phyloP scores from a whole-genome alignment of 2,797 vertebrate genomes.

The Atherinosoma microstoma region DNA sequence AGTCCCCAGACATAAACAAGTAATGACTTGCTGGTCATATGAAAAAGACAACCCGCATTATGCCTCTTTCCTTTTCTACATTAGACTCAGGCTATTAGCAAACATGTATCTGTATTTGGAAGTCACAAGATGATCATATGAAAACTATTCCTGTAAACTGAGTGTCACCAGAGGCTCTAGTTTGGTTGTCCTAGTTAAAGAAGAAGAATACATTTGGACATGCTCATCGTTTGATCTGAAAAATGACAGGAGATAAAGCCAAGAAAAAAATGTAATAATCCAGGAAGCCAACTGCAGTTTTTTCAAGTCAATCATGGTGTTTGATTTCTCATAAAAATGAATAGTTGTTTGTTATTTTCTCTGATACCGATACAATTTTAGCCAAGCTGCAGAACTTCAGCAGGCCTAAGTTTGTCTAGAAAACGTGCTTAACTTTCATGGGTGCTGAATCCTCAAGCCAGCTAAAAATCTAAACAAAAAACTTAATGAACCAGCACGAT shows the following conservation, averaged over 20 bases:
- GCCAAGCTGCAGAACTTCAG: constrained; percentile 37
- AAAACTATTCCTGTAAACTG: constrained; percentile 39
- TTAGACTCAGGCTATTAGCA: not conserved
- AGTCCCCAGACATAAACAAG: not conserved
- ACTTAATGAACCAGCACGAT: constrained; percentile 14
- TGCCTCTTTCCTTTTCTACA: constrained; percentile 4
- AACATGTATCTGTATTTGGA: constrained; percentile 35
- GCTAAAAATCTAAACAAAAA: constrained; percentile 17
- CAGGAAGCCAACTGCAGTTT: constrained; percentile 41
- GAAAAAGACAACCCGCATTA: not conserved
- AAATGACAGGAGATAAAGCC: constrained; percentile 25
- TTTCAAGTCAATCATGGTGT: constrained; percentile 24
- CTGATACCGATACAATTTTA: constrained; percentile 38
- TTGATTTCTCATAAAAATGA: constrained; percentile 63
- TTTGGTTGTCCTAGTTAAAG: constrained; percentile 27
- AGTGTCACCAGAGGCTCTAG: constrained; percentile 31
- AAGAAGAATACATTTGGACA: constrained; percentile 1
- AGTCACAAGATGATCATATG: constrained; percentile 61
- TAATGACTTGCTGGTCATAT: not conserved
- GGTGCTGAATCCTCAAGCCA: constrained; percentile 28
- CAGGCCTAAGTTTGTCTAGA: constrained; percentile 38
- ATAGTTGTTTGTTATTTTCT: constrained; percentile 60
- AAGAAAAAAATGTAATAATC: constrained; percentile 1
- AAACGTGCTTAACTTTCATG: constrained; percentile 12
- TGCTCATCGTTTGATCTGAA: constrained; percentile 14